phyloP scores from a whole-genome alignment of 2,888 invertebrate species.

The Elysia crispata region DNA sequence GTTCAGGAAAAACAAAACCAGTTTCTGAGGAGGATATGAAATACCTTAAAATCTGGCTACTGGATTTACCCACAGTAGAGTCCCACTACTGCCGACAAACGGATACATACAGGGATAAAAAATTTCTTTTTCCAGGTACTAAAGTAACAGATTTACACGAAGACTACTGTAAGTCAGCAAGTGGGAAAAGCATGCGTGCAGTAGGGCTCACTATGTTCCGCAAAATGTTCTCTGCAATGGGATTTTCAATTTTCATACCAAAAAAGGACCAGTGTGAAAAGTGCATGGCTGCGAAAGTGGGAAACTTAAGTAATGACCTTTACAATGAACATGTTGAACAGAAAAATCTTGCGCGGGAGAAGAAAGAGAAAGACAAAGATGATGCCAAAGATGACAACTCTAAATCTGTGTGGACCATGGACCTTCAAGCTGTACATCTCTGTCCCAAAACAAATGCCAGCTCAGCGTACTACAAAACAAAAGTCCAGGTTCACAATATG shows the following conservation, averaged over 20 bases:
- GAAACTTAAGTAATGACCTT: constrained; percentile 3
- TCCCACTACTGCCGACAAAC: too few species aligned
- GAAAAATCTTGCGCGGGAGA: constrained; percentile 17
- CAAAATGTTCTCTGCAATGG: background rate
- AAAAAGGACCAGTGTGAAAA: constrained; percentile 13
- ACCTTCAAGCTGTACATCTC: background rate
- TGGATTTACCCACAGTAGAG: too few species aligned
- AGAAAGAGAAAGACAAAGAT: constrained; percentile 4
- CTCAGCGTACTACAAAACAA: constrained; percentile 19
- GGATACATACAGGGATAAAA: too few species aligned
- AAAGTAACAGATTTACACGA: too few species aligned
- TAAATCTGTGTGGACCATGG: constrained; percentile 14
- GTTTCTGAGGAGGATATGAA: too few species aligned
- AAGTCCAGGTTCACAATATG: constrained; percentile 26
- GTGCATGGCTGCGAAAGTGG: background rate
- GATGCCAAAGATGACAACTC: too few species aligned
- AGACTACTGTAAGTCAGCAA: too few species aligned
- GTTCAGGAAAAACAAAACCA: too few species aligned
- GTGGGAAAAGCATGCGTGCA: too few species aligned
- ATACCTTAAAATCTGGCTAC: too few species aligned
- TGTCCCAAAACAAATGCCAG: constrained; percentile 14
- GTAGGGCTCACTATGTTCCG: too few species aligned
- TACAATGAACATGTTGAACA: background rate
- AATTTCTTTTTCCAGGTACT: too few species aligned
- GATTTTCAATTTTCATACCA: constrained; percentile 10